Evolutionary conservation across 1,140 invertebrate genomes (phyloP).

Genomic region (Brachionus plicatilis): DNA sequence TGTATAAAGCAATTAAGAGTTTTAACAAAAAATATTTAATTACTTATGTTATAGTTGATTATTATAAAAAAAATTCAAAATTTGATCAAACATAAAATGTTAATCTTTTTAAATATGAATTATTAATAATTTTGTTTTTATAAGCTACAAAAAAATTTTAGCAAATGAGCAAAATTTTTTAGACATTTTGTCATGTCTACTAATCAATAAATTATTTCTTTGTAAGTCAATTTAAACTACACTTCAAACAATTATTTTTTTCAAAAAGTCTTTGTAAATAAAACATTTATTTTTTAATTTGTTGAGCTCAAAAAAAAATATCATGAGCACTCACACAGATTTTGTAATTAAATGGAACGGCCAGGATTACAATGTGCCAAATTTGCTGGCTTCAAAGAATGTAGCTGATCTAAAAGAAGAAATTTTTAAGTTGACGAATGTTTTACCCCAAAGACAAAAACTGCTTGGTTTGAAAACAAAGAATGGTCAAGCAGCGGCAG

Average conservation of each 20-base stretch:
- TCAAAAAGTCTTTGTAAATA: background rate
- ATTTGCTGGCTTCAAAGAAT: conserved; percentile 58
- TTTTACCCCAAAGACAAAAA: conserved; percentile 83
- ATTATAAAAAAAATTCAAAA: too few relatives aligned
- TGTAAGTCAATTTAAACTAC: background rate
- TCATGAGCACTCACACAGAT: conserved; percentile 22
- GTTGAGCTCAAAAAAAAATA: background rate
- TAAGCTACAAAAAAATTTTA: too few relatives aligned
- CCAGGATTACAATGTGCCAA: conserved; percentile 71
- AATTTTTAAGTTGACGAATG: conserved; percentile 73
- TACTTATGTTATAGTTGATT: too few relatives aligned
- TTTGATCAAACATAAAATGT: too few relatives aligned
- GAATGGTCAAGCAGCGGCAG: conserved; percentile 60
- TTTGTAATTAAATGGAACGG: conserved; percentile 76
- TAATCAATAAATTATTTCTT: background rate
- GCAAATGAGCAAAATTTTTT: background rate
- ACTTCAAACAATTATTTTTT: background rate
- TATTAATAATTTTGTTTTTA: too few relatives aligned
- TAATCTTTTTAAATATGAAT: too few relatives aligned
- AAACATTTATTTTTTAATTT: background rate
- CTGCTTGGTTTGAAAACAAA: conserved; percentile 82
- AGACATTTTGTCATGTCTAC: background rate
- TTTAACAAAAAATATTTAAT: too few relatives aligned
- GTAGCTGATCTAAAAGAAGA: conserved; percentile 62
- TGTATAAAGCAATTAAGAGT: too few relatives aligned